Conservation (phyloP, 1,140 invertebrate genomes). For the Cotesia chilonis region DNA sequence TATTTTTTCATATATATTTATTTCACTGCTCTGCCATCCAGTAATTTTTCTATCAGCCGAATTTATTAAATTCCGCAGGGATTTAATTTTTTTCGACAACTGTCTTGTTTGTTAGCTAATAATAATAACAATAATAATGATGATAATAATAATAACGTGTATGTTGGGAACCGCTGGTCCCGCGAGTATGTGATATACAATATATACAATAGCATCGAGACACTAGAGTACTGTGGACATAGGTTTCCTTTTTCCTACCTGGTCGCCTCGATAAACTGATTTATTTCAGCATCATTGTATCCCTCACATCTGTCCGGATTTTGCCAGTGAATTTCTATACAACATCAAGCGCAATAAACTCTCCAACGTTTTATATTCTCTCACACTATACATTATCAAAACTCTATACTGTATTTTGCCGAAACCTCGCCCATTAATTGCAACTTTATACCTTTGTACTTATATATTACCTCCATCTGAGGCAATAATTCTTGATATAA, state of each 20-base stretch:
- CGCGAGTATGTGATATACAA: constrained; percentile 38
- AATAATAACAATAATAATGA: neutral
- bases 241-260: constrained; percentile 40
- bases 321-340: constrained; percentile 35
- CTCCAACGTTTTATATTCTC: constrained; percentile 22
- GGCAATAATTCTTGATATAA: neutral
- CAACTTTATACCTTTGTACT: neutral
- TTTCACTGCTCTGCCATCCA: no score
- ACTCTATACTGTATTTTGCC: constrained; percentile 7
- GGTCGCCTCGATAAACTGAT: constrained; percentile 59
- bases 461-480: constrained; percentile 11
- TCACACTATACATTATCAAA: constrained; percentile 15
- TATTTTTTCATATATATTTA: no score
- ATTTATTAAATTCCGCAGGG: no score
- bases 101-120: constrained; percentile 13
- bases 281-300: constrained; percentile 62
- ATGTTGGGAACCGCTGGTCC: constrained; percentile 41
- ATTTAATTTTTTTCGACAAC: constrained; percentile 8
- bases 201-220: constrained; percentile 41
- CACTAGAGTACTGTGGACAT: constrained; percentile 35
- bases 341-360: constrained; percentile 4
- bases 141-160: no score
- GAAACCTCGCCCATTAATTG: no score
- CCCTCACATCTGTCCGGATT: constrained; percentile 60
- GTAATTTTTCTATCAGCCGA: no score